Evolutionary conservation across 2,113 vertebrate genomes (phyloP).

Genomic region (Leptosomus discolor): DNA sequence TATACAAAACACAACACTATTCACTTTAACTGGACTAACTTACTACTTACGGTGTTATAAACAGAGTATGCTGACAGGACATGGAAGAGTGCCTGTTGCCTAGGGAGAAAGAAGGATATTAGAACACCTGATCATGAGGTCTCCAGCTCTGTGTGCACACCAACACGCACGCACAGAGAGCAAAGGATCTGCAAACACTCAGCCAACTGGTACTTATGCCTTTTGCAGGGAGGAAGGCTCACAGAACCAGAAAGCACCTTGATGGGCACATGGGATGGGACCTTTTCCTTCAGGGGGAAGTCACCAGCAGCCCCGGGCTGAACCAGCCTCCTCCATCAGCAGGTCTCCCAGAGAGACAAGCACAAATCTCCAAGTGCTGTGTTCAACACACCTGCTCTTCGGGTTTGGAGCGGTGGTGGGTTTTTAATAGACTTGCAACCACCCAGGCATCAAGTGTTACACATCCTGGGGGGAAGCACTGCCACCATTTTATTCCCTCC

Average conservation of each 20-base stretch:
- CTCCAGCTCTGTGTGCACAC: not conserved
- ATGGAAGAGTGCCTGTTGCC: slow-evolving; percentile 90
- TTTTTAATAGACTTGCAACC: not conserved
- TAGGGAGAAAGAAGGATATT: slow-evolving; percentile 53
- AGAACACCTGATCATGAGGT: not conserved
- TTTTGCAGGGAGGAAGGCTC: not conserved
- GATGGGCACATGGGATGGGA: not conserved
- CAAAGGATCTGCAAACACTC: not conserved
- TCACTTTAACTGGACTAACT: not conserved
- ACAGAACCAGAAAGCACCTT: not conserved
- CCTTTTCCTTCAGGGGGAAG: not conserved
- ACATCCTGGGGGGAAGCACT: not conserved
- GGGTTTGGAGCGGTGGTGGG: not conserved
- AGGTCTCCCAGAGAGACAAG: not conserved
- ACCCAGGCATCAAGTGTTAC: not conserved
- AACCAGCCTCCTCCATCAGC: not conserved
- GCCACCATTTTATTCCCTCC: not conserved
- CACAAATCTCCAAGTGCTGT: rapidly evolving
- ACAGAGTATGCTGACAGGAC: slow-evolving; percentile 91
- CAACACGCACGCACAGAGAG: rapidly evolving
- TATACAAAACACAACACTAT: rapidly evolving
- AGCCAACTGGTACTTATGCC: not conserved
- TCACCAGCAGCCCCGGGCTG: not conserved
- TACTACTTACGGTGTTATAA: slow-evolving; percentile 88
- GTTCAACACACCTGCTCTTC: not conserved